Conservation (phyloP, 30 jellyfish, hydroid and myxozoan genomes). For the Turritopsis rubra region DNA sequence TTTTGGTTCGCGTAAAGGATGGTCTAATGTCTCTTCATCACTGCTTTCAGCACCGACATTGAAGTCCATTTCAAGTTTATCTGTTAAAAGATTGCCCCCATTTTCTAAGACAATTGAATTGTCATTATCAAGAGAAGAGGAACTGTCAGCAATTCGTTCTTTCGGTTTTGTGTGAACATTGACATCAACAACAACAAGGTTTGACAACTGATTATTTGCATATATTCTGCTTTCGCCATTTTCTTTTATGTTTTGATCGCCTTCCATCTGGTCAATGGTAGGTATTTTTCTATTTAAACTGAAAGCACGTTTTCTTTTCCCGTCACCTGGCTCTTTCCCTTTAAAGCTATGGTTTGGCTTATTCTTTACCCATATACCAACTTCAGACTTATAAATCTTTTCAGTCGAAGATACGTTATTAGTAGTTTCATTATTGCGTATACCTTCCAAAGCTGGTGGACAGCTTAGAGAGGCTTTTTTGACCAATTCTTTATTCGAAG, state of each 20-base stretch:
- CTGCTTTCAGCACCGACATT: neutral
- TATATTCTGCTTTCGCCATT: neutral
- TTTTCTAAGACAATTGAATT: neutral
- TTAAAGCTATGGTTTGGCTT: neutral
- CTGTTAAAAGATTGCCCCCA: neutral
- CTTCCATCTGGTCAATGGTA: neutral
- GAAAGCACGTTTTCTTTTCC: neutral
- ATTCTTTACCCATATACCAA: neutral
- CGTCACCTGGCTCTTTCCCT: neutral
- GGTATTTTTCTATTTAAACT: neutral
- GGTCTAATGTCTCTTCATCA: neutral
- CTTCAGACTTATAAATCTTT: neutral
- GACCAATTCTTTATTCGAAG: neutral
- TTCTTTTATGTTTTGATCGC: neutral
- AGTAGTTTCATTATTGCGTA: neutral
- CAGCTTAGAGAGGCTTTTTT: neutral
- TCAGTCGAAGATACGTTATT: neutral
- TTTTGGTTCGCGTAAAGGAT: neutral
- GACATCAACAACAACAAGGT: slow-evolving; percentile 5
- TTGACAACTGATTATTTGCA: neutral
- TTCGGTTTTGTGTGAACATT: neutral
- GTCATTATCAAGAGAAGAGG: neutral
- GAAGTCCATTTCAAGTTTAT: neutral
- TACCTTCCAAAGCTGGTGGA: neutral
- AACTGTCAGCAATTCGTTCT: neutral